Evolutionary conservation across 2,797 vertebrate genomes (phyloP).

Genomic region (Sandelia bainsii): DNA sequence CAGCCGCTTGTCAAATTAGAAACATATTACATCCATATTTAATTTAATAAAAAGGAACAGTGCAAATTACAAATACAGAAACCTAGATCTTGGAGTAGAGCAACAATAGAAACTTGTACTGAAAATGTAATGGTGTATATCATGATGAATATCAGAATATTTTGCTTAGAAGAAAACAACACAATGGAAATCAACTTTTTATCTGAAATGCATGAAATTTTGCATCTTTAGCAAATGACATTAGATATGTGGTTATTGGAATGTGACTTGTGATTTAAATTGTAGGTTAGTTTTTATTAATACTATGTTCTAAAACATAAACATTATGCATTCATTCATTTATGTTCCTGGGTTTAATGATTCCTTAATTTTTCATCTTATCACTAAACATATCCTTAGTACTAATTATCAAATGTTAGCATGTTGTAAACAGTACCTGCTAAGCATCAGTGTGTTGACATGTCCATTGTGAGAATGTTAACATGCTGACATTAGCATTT

Average conservation of each 20-base stretch:
- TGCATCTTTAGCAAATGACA: neutral
- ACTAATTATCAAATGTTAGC: neutral
- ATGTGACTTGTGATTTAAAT: no score
- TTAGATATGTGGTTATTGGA: no score
- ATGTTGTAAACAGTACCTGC: neutral
- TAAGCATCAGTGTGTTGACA: neutral
- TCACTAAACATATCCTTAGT: no score
- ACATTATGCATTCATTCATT: no score
- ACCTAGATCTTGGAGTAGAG: conserved; percentile 1
- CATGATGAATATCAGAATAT: neutral
- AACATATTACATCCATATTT: conserved; percentile 22
- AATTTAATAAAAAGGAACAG: conserved; percentile 35
- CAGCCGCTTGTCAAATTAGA: no score
- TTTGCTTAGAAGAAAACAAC: neutral
- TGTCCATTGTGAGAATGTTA: neutral
- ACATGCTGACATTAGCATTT: no score
- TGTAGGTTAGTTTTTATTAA: no score
- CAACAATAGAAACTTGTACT: neutral
- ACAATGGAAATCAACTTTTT: neutral
- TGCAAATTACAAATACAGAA: conserved; percentile 29
- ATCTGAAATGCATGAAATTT: neutral
- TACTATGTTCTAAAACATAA: no score
- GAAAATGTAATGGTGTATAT: conserved; percentile 6
- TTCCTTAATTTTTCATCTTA: no score
- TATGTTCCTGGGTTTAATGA: no score